phyloP scores from a whole-genome alignment of 2,888 invertebrate genomes.

The Clusia tigrina region DNA sequence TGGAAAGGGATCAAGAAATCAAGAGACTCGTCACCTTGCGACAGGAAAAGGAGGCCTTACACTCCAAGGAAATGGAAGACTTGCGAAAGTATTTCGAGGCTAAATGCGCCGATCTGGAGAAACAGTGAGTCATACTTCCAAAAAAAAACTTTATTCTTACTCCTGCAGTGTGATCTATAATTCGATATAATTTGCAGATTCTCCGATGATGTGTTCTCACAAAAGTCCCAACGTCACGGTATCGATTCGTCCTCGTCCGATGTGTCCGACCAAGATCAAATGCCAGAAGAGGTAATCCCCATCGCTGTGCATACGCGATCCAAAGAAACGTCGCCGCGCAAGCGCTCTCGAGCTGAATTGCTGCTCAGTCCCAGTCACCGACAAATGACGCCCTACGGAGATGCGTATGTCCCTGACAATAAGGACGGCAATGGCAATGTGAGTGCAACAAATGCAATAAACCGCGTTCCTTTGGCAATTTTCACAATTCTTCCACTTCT shows the following conservation, averaged over 20 bases:
- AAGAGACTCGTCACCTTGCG: conserved; percentile 66
- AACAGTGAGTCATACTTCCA: conserved; percentile 68
- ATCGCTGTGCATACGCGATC: conserved; percentile 29
- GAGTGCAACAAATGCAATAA: conserved; percentile 17
- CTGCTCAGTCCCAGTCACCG: conserved; percentile 62
- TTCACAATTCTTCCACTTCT: not conserved
- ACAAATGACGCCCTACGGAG: conserved; percentile 61
- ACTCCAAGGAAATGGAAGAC: conserved; percentile 81
- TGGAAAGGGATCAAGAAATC: conserved; percentile 68
- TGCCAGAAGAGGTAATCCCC: conserved; percentile 50
- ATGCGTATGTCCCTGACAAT: conserved; percentile 37
- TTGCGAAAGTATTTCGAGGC: conserved; percentile 81
- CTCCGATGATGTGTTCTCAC: conserved; percentile 74
- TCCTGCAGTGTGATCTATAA: conserved; percentile 41
- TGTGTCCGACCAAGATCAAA: conserved; percentile 59
- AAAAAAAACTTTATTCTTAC: conserved; percentile 1
- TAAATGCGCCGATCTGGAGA: conserved; percentile 81
- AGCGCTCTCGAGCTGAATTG: conserved; percentile 57
- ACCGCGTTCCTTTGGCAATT: not conserved
- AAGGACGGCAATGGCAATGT: conserved; percentile 42
- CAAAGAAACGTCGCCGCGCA: conserved; percentile 56
- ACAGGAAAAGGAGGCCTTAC: conserved; percentile 71
- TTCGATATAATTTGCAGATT: conserved; percentile 63
- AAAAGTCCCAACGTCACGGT: conserved; percentile 71
- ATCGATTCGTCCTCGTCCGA: conserved; percentile 62